Evolutionary conservation across 2,888 invertebrate genomes (phyloP), one percentile per base, ranked within the genome.

Genomic region (Apamea anceps): DNA sequence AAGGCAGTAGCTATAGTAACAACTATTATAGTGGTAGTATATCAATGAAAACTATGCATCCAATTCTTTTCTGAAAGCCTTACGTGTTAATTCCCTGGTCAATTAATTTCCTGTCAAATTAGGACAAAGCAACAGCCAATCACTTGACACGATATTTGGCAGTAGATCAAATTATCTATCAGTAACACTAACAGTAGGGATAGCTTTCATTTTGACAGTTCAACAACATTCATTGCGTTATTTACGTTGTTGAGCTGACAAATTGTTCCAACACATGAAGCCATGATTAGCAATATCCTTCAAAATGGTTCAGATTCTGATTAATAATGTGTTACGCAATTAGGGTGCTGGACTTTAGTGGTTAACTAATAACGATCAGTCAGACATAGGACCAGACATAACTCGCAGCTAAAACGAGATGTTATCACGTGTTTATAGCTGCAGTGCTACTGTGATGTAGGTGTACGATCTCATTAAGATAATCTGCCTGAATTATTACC

Each of bases 381-480:
- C 32, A 45, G 42, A 62, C 45, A 45, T 32, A 62, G 79, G 2
- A 78, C n/a, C 51, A 32, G 70, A 54, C 79, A 79, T 79, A 79
- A 45, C 42, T 70, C n/a, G 62, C 21, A 37, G 48, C 37, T 76
- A 21, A 21, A 80, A 80, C 51, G 51, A 82, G 70, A 84, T 75
- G 42, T 18, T 72, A 84, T 82, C 74, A 28, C 12, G 57, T 70
- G 81, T 66, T 81, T 73, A 85, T 77, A 51, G 80, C 70, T 54
- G 54, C 21, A 54, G 18, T 57, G 28, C 57, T 60, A 51, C 65
- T 66, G 80, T 28, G 73, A 63, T 68, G 62, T 82, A 73, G 51
- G 37, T 75, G 65, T 68, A 67, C 60, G 73, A 79, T 85, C 85
- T 82, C 82, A 85, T 85, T 82, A 62, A 82, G 85, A 85, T 85